Conservation (phyloP, 2,797 vertebrate genomes). For the Coreius guichenoti region DNA sequence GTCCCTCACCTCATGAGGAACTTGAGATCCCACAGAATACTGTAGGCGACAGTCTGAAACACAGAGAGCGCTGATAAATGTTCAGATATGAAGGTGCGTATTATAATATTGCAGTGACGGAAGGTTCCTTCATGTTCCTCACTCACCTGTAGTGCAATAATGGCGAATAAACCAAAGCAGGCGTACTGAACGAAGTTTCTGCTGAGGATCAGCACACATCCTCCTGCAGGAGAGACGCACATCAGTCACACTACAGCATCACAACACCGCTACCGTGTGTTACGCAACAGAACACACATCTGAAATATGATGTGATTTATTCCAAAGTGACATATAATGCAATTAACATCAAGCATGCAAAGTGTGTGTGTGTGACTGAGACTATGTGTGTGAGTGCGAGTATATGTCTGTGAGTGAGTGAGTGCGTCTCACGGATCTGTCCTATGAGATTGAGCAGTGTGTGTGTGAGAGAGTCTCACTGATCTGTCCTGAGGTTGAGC, state of each 20-base stretch:
- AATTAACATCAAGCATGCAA: too few relatives aligned
- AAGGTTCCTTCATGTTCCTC: too few relatives aligned
- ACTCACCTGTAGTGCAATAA: constrained; percentile 95
- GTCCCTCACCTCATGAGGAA: constrained; percentile 95
- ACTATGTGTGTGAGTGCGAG: too few relatives aligned
- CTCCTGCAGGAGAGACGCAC: constrained; percentile 77
- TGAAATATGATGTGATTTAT: too few relatives aligned
- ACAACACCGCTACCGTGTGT: too few relatives aligned
- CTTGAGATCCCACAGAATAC: constrained; percentile 98
- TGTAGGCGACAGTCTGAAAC: constrained; percentile 94
- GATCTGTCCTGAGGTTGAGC: too few relatives aligned
- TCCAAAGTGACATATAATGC: too few relatives aligned
- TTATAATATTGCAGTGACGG: not conserved
- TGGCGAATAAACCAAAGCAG: constrained; percentile 96
- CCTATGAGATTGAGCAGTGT: too few relatives aligned
- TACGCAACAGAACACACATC: too few relatives aligned
- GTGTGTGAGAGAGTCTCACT: too few relatives aligned
- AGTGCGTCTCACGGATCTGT: too few relatives aligned
- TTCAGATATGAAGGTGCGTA: not conserved
- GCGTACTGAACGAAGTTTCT: constrained; percentile 98
- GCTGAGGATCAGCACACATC: constrained; percentile 95
- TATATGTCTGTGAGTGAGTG: not conserved
- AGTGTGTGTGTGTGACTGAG: not conserved
- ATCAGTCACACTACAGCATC: not conserved
- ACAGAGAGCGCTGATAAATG: not conserved